Base-by-base conservation (phyloP, 1,140 invertebrate genomes). In the Pemphigus obesinymphae region DNA sequence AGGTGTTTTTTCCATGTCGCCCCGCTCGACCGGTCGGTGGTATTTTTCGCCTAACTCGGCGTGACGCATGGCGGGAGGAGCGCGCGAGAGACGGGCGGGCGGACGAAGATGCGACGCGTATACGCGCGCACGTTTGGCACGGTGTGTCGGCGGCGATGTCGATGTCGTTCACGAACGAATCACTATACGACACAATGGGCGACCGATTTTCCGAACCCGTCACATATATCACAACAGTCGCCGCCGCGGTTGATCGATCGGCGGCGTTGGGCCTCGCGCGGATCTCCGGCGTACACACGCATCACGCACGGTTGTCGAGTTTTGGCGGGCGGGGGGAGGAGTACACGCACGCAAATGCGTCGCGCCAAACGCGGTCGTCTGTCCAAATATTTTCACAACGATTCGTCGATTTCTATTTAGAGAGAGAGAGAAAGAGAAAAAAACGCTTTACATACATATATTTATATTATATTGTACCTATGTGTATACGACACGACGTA, bases 381-480 rank as follows among this genome's bases (percentile, higher is more conserved):
- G 70, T 73, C 70, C 43, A 73, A 73, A 73, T 73, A 73, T 73
- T 73, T 73, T 50, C 43, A 73, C 70, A 73, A 73, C 40, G 43
- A 20, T 29, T 29, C 68, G 40, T 26, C 66, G 66, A 45, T 70
- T 70, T 70, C 37, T 70, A 40, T 37, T 23, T 68, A n/a, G n/a
- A n/a, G n/a, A n/a, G n/a, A n/a, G n/a, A n/a, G n/a, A n/a, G n/a
- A n/a, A n/a, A n/a, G n/a, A n/a, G n/a, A n/a, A n/a, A 40, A 11
- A 66, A 45, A 26, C 66, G 37, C 17, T 70, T 45, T 15, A 31
- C 34, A 10, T 66, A 37, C 31, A n/a, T 20, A 10, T n/a, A n/a
- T n/a, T 40, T 40, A 40, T 10, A 5, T 17, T 40, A 68, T 43
- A 23, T 13, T 23, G 34, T 26, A 66, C 29, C 26, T 34, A 63